Conservation (phyloP, 1,140 invertebrate species). For the Drosophila baimaii region DNA sequence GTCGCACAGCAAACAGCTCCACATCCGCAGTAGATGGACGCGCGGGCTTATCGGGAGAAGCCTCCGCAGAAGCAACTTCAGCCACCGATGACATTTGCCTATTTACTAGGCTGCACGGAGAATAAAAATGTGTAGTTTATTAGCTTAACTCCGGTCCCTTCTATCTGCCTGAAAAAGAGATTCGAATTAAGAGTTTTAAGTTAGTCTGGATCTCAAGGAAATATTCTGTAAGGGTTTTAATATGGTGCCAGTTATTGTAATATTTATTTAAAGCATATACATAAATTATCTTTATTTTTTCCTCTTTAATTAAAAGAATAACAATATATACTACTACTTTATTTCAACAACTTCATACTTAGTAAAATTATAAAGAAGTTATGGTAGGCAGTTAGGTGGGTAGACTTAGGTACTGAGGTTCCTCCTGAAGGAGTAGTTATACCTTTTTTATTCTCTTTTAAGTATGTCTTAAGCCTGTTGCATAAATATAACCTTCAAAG, state of each 20-base stretch:
- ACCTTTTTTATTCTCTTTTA: too few relatives aligned
- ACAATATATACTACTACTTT: not conserved
- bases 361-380: not conserved
- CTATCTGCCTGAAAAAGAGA: too few relatives aligned
- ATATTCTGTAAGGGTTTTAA: not conserved
- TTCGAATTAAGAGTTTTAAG: too few relatives aligned
- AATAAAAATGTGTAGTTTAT: not conserved
- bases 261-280: not conserved
- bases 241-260: not conserved
- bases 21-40: constrained; percentile 70
- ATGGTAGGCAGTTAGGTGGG: too few relatives aligned
- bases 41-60: constrained; percentile 48
- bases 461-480: not conserved
- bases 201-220: not conserved
- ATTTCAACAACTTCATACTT: not conserved
- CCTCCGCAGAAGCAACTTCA: constrained; percentile 31
- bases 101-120: constrained; percentile 57
- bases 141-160: not conserved
- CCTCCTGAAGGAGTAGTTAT: too few relatives aligned
- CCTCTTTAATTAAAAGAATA: not conserved
- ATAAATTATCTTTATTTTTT: too few relatives aligned
- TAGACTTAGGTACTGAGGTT: too few relatives aligned
- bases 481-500: not conserved
- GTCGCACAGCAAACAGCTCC: constrained; percentile 17
- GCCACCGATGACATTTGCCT: constrained; percentile 54